Evolutionary conservation across 1,140 invertebrate genomes (phyloP), one percentile per base, ranked within the genome.

Genomic region (Orchestia grillus): DNA sequence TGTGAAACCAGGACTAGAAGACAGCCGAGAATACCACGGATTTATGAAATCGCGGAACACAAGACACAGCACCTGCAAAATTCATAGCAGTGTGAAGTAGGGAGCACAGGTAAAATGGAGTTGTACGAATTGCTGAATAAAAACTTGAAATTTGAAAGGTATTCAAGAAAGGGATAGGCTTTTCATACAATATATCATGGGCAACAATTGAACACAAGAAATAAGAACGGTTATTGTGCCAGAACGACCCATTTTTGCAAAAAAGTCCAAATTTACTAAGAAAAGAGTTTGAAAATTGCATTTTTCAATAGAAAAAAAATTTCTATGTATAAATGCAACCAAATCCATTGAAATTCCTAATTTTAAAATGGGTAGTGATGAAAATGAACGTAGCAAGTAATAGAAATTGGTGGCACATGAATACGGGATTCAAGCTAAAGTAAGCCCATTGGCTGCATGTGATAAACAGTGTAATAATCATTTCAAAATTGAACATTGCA

Each of bases 31-130:
- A 44, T 96, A 96, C 96, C 96, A 96, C 53, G 91, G 95, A 28
- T 96, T 87, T 23, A 96, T 96, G 94, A 96, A 96, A 87, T 96
- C 96, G 23, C 96, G 88, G 41, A 96, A 96, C 36, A 96, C 96
- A 47, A 96, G n/a, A 43, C 40, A 44, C 95, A 96, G 95, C 16
- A 94, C 92, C 92, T 94, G 92, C 43, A 94, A 90, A 90, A 44
- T 77, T 77, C 1, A 77, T 23, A 77, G 62, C 3, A 36, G 28
- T 77, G 11, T 23, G 15, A 19, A 36, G 11, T 15, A 36, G 28
- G 62, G 3, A 77, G 36, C 36, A 77, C 62, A 77, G 62, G 28
- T 36, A 77, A 36, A 23, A 77, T 23, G 11, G 62, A 19, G 62
- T 77, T 77, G 62, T 23, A 36, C 62, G 19, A 19, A 19, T 8